Percentiles rank a stretch among this genome's conserved stretches.
Conservation (phyloP, 2,888 invertebrate species). For the Strigamia crassipes region DNA sequence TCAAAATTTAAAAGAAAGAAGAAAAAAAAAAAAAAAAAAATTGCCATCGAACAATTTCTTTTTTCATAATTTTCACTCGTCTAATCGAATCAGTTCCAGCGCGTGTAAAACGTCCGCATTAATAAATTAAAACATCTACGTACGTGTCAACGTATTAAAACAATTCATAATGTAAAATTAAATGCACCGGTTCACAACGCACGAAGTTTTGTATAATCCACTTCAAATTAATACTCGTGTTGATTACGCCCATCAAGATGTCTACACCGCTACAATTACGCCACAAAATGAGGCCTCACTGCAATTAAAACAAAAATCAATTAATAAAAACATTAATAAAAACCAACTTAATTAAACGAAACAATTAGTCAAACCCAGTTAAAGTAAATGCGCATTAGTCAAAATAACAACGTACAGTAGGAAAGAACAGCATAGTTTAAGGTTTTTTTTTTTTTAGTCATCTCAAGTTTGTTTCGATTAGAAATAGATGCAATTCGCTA, state of each 20-base stretch:
- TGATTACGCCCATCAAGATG: background rate
- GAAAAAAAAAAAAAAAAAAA: background rate
- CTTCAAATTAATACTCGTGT: background rate
- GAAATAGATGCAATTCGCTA: too few species aligned
- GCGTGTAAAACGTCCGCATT: background rate
- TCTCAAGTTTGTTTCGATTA: too few species aligned
- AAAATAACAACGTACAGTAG: too few species aligned
- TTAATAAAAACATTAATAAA: background rate
- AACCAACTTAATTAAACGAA: too few species aligned
- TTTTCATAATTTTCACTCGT: background rate
- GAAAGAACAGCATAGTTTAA: too few species aligned
- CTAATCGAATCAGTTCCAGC: background rate
- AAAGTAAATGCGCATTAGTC: background rate
- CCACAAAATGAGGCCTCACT: slow-evolving; percentile 30
- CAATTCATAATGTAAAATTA: background rate
- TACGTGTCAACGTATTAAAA: background rate
- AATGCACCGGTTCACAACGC: background rate
- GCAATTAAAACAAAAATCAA: background rate
- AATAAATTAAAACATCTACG: background rate
- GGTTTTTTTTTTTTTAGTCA: too few species aligned
- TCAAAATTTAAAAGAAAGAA: too few species aligned
- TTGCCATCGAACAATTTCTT: background rate
- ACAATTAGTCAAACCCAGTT: background rate
- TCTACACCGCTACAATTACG: background rate
- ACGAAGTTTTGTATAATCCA: background rate